phyloP scores from a whole-genome alignment of 2,113 vertebrate species.

The Excalfactoria chinensis region DNA sequence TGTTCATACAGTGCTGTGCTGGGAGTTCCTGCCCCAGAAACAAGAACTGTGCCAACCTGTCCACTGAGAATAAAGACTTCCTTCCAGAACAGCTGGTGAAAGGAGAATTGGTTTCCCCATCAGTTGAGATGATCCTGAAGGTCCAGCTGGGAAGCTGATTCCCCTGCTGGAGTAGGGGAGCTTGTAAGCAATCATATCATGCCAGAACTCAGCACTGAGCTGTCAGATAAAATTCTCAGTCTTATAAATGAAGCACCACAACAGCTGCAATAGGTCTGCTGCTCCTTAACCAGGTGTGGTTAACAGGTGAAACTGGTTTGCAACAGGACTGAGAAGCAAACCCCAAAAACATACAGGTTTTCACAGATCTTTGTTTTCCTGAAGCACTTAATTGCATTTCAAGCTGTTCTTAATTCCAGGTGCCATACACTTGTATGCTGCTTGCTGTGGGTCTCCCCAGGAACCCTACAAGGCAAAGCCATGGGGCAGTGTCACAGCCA shows the following conservation, averaged over 20 bases:
- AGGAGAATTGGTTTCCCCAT: background rate
- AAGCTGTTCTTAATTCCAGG: background rate
- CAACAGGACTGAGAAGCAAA: background rate
- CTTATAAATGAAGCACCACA: background rate
- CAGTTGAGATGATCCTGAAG: background rate
- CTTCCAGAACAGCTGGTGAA: background rate
- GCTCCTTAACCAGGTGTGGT: background rate
- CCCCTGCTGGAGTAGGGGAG: background rate
- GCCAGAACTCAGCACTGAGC: background rate
- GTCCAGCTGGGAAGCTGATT: background rate
- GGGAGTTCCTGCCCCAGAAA: background rate
- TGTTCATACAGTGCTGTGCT: background rate
- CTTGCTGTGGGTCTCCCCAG: background rate
- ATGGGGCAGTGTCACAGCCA: background rate
- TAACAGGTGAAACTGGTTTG: fast-evolving
- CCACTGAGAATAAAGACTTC: fast-evolving
- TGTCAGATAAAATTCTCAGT: background rate
- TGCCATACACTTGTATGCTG: fast-evolving
- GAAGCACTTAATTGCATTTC: background rate
- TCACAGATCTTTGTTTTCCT: background rate
- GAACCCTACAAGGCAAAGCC: background rate
- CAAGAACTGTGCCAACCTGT: background rate
- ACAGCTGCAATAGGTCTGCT: background rate
- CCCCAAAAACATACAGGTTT: background rate
- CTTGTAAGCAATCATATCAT: background rate